Conservation (phyloP, 2,113 vertebrate genomes). For the Neolamprologus tretocephalus region DNA sequence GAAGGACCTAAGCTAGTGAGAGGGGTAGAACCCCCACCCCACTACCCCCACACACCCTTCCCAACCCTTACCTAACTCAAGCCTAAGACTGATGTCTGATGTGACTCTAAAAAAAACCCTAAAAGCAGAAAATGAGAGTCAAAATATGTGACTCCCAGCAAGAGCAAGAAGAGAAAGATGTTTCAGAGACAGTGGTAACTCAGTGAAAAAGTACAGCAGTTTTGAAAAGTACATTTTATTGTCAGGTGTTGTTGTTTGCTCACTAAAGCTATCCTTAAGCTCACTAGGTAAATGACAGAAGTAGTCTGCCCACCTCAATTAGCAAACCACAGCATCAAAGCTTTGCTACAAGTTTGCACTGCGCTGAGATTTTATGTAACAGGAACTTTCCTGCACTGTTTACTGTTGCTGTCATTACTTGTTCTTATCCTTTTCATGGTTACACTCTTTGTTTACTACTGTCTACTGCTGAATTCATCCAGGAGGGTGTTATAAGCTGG, state of each 20-base stretch:
- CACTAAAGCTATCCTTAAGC: neutral
- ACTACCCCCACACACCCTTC: neutral
- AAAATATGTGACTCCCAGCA: neutral
- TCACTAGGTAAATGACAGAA: neutral
- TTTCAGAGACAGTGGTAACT: neutral
- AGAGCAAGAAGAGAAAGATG: neutral
- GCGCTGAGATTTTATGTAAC: neutral
- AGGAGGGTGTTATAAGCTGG: neutral
- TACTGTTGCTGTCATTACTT: neutral
- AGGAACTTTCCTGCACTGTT: neutral
- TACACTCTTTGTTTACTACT: neutral
- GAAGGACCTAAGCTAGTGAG: neutral
- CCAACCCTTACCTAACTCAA: neutral
- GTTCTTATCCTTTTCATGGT: neutral
- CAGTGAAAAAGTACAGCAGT: neutral
- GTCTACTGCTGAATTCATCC: neutral
- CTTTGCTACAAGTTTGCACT: neutral
- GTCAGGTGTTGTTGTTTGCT: neutral
- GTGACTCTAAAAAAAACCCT: fast-evolving
- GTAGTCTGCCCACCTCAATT: neutral
- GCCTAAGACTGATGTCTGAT: neutral
- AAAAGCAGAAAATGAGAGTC: neutral
- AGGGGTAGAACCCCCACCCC: neutral
- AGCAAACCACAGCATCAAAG: neutral
- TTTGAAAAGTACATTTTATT: neutral